phyloP scores from a whole-genome alignment of 2,113 vertebrate genomes.

The Turnix velox region DNA sequence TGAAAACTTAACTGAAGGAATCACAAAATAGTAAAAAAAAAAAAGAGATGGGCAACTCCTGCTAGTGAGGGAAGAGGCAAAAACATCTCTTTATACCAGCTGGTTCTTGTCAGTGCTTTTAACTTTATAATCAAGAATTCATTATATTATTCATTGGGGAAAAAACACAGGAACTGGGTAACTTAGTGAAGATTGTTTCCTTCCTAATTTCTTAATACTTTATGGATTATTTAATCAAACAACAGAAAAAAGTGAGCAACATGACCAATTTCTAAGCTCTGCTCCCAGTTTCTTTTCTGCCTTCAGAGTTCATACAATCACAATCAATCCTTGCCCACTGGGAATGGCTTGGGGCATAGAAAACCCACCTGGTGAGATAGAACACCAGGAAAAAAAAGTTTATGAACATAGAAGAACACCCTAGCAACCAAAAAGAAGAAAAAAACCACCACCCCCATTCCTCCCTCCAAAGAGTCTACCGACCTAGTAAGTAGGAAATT shows the following conservation, averaged over 20 bases:
- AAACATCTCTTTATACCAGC: background rate
- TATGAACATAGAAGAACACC: background rate
- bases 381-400: background rate
- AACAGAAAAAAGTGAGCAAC: background rate
- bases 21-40: background rate
- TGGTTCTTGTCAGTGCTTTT: background rate
- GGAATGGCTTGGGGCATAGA: background rate
- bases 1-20: background rate
- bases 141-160: background rate
- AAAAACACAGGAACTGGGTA: background rate
- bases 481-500: background rate
- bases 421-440: background rate
- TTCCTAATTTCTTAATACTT: background rate
- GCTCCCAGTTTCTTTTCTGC: background rate
- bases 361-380: rapidly evolving
- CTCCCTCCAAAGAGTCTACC: background rate
- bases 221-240: background rate
- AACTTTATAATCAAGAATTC: background rate
- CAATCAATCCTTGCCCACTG: background rate
- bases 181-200: background rate
- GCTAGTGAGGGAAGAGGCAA: rapidly evolving
- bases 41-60: background rate
- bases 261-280: background rate
- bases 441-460: rapidly evolving
- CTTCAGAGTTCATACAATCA: background rate